A percentile compares a stretch with the other conserved stretches of the same genome.
phyloP scores from a whole-genome alignment of 2,888 invertebrate species.

The Zonitis immaculata region DNA sequence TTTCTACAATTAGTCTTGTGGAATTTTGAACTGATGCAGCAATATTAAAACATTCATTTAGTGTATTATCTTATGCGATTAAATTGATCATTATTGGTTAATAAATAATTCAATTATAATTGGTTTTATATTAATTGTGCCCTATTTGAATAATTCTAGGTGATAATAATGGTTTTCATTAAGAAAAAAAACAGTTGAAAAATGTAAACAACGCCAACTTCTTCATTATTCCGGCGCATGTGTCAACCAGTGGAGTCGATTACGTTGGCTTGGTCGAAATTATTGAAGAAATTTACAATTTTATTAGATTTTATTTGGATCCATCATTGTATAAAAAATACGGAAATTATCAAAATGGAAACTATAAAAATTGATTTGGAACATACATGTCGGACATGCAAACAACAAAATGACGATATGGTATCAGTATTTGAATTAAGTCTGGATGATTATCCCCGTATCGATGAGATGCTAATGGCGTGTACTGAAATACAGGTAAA shows the following conservation, averaged over 20 bases:
- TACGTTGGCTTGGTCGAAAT: constrained; percentile 38
- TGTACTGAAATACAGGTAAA: constrained; percentile 48
- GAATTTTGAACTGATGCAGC: background rate
- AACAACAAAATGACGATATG: constrained; percentile 41
- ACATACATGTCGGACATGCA: constrained; percentile 47
- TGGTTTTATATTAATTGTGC: too few species aligned
- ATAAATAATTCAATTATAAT: too few species aligned
- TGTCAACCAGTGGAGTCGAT: constrained; percentile 42
- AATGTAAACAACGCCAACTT: constrained; percentile 7
- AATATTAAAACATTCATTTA: too few species aligned
- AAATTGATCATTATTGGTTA: too few species aligned
- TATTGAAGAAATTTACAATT: too few species aligned
- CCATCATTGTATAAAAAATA: constrained; percentile 12
- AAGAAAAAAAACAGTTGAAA: background rate
- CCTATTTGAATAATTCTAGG: too few species aligned
- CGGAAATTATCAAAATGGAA: constrained; percentile 34
- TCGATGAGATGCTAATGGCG: constrained; percentile 52
- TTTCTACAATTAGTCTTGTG: background rate
- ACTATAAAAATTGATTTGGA: constrained; percentile 37
- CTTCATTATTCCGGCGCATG: background rate
- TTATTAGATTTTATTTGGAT: too few species aligned
- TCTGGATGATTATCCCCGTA: constrained; percentile 44
- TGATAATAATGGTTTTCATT: too few species aligned
- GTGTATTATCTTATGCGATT: too few species aligned
- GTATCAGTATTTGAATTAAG: constrained; percentile 41